Conservation (phyloP, 2,888 invertebrate genomes). For the Sinopyrophorus schimmeli region DNA sequence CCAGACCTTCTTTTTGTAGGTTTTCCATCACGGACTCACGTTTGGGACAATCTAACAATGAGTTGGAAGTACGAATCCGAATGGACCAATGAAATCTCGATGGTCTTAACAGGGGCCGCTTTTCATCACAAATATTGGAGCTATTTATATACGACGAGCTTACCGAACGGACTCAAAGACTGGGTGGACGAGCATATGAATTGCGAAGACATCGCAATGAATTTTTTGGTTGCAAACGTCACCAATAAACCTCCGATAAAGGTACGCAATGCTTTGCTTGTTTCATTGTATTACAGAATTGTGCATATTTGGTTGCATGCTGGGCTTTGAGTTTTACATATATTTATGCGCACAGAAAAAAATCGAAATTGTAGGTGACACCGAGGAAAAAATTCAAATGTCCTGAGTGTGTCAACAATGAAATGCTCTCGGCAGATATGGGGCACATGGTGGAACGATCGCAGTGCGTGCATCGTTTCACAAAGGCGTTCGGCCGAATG, state of each 20-base stretch:
- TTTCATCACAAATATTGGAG: slow-evolving; percentile 98
- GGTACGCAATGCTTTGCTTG: too few species aligned
- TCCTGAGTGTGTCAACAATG: slow-evolving; percentile 90
- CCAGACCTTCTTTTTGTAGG: too few species aligned
- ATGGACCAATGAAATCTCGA: slow-evolving; percentile 95
- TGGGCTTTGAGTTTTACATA: too few species aligned
- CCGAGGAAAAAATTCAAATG: slow-evolving; percentile 97
- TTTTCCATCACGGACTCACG: slow-evolving; percentile 92
- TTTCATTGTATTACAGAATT: too few species aligned
- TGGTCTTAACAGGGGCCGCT: slow-evolving; percentile 95
- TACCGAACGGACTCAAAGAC: slow-evolving; percentile 81
- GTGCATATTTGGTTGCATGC: too few species aligned
- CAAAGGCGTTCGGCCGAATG: slow-evolving; percentile 82
- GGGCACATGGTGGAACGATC: slow-evolving; percentile 93
- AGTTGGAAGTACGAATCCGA: slow-evolving; percentile 95
- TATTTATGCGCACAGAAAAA: background rate
- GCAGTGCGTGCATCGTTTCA: slow-evolving; percentile 79
- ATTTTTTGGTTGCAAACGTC: slow-evolving; percentile 90
- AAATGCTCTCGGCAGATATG: slow-evolving; percentile 91
- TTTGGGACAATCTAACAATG: slow-evolving; percentile 86
- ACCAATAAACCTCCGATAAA: slow-evolving; percentile 94
- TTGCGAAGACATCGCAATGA: slow-evolving; percentile 98
- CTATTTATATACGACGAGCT: slow-evolving; percentile 85
- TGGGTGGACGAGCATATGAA: slow-evolving; percentile 97
- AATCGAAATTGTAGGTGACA: slow-evolving; percentile 67